phyloP scores from a whole-genome alignment of 1,140 invertebrate genomes.

The Medauroidea extradentata region DNA sequence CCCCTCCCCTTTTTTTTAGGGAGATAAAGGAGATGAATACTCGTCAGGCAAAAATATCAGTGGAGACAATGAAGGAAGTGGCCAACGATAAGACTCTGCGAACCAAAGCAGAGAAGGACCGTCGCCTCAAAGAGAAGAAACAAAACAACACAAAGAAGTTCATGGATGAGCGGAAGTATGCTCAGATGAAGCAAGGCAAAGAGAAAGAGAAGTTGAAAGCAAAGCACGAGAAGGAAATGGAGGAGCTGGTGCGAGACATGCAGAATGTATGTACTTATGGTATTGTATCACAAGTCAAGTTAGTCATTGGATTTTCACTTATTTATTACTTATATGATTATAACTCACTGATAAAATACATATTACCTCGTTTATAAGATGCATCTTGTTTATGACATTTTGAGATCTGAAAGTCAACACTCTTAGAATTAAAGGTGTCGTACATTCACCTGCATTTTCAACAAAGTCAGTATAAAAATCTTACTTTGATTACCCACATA shows the following conservation, averaged over 20 bases:
- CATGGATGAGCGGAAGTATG: slow-evolving; percentile 88
- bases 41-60: slow-evolving; percentile 91
- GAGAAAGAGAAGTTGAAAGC: slow-evolving; percentile 92
- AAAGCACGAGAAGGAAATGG: slow-evolving; percentile 87
- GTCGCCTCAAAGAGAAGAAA: slow-evolving; percentile 89
- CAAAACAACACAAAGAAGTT: slow-evolving; percentile 99
- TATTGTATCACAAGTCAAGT: no score
- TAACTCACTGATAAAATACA: no score
- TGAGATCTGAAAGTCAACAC: no score
- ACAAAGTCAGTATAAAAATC: no score
- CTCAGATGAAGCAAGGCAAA: slow-evolving; percentile 78
- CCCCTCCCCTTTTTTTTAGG: no score
- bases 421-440: no score
- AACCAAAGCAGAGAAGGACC: slow-evolving; percentile 95
- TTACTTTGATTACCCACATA: no score
- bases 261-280: slow-evolving; percentile 78
- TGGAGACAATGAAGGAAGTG: slow-evolving; percentile 95
- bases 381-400: no score
- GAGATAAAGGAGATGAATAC: slow-evolving; percentile 96
- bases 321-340: no score
- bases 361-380: neutral
- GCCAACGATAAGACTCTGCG: slow-evolving; percentile 91
- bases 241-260: slow-evolving; percentile 85
- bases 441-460: no score
- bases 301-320: no score